Base-by-base conservation (phyloP, 2,888 invertebrate species). In the Ormyrus pomaceus region DNA sequence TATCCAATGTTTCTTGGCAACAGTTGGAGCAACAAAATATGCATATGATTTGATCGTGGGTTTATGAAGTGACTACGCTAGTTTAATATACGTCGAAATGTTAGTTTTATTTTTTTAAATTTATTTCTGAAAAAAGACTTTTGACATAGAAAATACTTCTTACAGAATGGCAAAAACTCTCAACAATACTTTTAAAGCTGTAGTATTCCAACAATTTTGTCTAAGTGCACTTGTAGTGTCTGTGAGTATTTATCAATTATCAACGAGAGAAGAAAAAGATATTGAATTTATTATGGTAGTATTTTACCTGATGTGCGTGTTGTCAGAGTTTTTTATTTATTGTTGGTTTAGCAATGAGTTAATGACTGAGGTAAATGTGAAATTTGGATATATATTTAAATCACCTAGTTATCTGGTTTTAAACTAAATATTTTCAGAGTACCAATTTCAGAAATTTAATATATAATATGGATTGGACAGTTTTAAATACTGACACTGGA, bases 341-440 rank as follows among this genome's bases (percentile, higher is more conserved):
- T 76, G 10, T 48, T 76, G 76, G 76, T 76, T 76, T 55, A 69
- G 76, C 6, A 76, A 76, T 56, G 76, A 76, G 50, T 19, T 76
- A 1, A 69, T 69, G 56, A 19, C 62, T 11, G 69, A 76, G 62
- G 76, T 76, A 55, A 69, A 19, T 19, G 19, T 19, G 19, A 19
- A 19, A 19, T 19, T 19, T 19, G 19, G 19, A 19, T 19, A 19
- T 19, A 19, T 2, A 19, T 19, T 19, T 19, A 19, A 19, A 19
- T 19, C 19, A 19, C 2, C 19, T 19, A 19, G 1, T 19, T 19
- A 19, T 19, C 1, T 19, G 19, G 19, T 19, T 19, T 19, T 19
- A 19, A 19, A 19, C 2, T 19, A 19, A 19, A 19, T 19, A 19
- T 46, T 66, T 58, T 58, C 51, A 74, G 74, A 74, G 74, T 50